Base-by-base conservation (phyloP, 1,140 invertebrate genomes). In the Aporrectodea caliginosa region DNA sequence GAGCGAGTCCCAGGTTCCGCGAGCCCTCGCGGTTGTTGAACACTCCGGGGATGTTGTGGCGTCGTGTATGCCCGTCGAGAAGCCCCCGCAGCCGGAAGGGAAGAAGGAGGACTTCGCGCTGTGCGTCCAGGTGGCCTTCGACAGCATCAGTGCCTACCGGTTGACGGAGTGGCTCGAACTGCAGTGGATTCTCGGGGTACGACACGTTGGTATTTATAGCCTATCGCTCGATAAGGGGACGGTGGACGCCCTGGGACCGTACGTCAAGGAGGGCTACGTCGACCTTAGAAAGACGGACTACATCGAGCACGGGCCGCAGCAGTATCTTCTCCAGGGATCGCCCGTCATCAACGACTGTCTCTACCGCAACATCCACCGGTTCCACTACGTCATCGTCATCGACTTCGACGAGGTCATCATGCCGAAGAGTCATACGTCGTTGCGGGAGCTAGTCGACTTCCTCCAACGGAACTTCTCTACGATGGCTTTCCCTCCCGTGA, bases 351-450 rank as follows among this genome's bases (percentile, higher is more conserved):
- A 83, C 35, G 82, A 83, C 71, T 83, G 82, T 34, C 58, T 83
- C 69, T 82, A 81, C 71, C 30, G 81, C 27, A 78, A 80, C 75
- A 80, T 83, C 73, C 76, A 80, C 69, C 35, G 70, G 1, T 82
- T 78, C 72, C 35, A 72, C 29, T 81, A 78, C 71, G 43, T 82
- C 27, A 27, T 81, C 27, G 70, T 82, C 2, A 73, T 82, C 43
- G 82, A 84, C 31, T 79, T 82, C 70, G 75, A 81, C 32, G 81
- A 83, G 33, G 81, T 82, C 43, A 81, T 84, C 2, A 75, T 83
- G 16, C 83, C 83, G 0, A 75, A 74, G n/a, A 81, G 34, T 1
- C 68, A 80, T 0, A 33, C 12, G 12, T 70, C 69, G 35, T 77
- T 58, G 73, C 32, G 16, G 27, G 69, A 77, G 12, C 33, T 80